These are phyloP conservation scores for Eunapius fragilis DNA, from an alignment of 37 sponge, comb jelly and placozoan species.

Conservation along the genomic window DNA sequence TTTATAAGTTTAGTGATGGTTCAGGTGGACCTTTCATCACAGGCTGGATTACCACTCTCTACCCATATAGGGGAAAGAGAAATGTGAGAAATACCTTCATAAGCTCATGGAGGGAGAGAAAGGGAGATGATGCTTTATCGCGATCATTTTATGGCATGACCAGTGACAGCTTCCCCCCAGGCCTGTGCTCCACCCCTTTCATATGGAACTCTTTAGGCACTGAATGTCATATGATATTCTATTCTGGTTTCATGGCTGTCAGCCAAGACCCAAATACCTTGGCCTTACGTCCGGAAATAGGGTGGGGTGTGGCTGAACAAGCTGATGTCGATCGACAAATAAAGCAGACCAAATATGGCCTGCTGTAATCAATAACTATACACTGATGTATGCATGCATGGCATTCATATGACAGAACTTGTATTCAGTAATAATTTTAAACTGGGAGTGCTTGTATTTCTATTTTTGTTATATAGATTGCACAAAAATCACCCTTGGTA, in stretches of 20 bases:
- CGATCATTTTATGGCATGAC: background rate
- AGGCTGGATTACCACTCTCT: conserved; percentile 57
- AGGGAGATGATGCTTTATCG: too few species aligned
- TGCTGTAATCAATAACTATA: too few species aligned
- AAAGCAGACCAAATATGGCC: too few species aligned
- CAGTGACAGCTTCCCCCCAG: conserved; percentile 36
- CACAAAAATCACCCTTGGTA: too few species aligned
- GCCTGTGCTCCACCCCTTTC: conserved; percentile 45
- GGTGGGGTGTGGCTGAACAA: conserved; percentile 68
- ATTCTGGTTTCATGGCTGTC: conserved; percentile 57
- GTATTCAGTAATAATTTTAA: too few species aligned
- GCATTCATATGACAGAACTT: too few species aligned
- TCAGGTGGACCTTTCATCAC: conserved; percentile 32
- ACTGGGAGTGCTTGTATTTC: too few species aligned
- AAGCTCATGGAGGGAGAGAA: conserved; percentile 3
- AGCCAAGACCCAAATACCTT: conserved; percentile 35
- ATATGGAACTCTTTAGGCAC: conserved; percentile 15
- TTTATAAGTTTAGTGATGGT: conserved; percentile 32
- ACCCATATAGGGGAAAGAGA: conserved; percentile 23
- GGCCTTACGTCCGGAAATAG: conserved; percentile 54
- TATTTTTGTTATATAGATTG: too few species aligned
- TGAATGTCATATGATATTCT: conserved; percentile 41
- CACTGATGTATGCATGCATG: too few species aligned
- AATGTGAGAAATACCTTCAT: conserved; percentile 1
- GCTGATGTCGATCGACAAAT: too few species aligned